Percentiles rank a stretch among this genome's conserved stretches.
These are phyloP conservation scores for Pseudochirops corinnae DNA, from an alignment of 2,797 vertebrate genomes.

Conservation along the genomic window DNA sequence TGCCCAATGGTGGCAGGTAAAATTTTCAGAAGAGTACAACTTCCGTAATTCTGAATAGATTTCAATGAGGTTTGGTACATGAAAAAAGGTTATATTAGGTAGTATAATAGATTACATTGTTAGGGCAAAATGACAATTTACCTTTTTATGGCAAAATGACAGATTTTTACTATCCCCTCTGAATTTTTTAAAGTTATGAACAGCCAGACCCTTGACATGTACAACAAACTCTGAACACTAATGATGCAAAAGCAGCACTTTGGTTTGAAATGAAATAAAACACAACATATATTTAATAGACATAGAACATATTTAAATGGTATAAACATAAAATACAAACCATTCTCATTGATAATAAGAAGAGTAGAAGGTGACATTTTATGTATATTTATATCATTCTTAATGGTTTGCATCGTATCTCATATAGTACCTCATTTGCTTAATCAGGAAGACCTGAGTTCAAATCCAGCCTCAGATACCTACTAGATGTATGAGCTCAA, in stretches of 20 bases:
- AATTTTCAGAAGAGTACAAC: background rate
- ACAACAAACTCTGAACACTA: background rate
- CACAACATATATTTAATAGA: background rate
- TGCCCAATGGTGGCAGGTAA: background rate
- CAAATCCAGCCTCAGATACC: background rate
- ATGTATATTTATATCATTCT: background rate
- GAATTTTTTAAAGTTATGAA: background rate
- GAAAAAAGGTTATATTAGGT: background rate
- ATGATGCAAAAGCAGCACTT: background rate
- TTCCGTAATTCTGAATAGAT: background rate
- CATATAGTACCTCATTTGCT: too few species aligned
- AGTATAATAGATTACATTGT: background rate
- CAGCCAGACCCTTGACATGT: background rate
- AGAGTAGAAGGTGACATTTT: background rate
- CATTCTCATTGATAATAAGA: background rate
- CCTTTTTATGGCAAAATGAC: too few species aligned
- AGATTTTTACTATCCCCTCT: too few species aligned
- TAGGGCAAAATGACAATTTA: too few species aligned
- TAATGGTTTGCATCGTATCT: too few species aligned
- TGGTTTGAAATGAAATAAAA: background rate
- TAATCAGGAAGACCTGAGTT: fast-evolving
- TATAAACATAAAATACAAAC: background rate
- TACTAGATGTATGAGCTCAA: background rate
- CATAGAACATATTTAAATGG: background rate
- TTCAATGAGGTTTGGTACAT: background rate